Conservation (phyloP, 53 echinoderm and acorn worm species). For the Glandiceps talaboti region DNA sequence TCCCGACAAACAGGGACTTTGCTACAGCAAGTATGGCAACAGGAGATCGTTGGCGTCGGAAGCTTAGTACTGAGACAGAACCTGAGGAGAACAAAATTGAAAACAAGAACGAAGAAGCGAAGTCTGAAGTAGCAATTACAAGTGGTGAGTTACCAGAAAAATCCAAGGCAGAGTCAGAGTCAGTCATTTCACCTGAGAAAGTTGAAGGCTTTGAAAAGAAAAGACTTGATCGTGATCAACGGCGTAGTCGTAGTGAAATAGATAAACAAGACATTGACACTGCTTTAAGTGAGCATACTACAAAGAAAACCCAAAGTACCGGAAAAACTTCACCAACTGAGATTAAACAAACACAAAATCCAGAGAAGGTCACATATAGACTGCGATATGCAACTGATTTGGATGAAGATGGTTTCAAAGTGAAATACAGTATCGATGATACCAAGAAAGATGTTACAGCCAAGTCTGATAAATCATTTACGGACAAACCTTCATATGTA, state of each 20-base stretch:
- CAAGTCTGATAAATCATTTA: background rate
- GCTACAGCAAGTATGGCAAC: background rate
- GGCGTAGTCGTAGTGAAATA: background rate
- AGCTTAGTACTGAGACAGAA: background rate
- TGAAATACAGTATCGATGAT: background rate
- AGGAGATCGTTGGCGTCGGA: background rate
- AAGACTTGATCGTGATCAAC: background rate
- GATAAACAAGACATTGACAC: background rate
- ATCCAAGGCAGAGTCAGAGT: too few relatives aligned
- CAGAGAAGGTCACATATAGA: background rate
- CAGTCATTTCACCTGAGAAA: background rate
- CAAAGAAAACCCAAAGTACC: background rate
- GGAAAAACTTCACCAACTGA: background rate
- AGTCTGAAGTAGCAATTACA: background rate
- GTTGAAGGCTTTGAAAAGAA: background rate
- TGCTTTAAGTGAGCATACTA: background rate
- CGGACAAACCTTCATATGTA: background rate
- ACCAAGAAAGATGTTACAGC: background rate
- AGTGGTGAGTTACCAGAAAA: background rate
- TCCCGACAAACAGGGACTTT: background rate
- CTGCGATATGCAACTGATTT: background rate
- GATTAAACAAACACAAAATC: background rate
- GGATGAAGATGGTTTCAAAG: background rate
- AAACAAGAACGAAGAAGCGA: background rate
- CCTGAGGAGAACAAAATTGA: background rate